Percentiles rank a stretch among this genome's conserved stretches.
Conservation (phyloP, 2,113 vertebrate genomes). For the Rhynchopsitta pachyrhyncha region DNA sequence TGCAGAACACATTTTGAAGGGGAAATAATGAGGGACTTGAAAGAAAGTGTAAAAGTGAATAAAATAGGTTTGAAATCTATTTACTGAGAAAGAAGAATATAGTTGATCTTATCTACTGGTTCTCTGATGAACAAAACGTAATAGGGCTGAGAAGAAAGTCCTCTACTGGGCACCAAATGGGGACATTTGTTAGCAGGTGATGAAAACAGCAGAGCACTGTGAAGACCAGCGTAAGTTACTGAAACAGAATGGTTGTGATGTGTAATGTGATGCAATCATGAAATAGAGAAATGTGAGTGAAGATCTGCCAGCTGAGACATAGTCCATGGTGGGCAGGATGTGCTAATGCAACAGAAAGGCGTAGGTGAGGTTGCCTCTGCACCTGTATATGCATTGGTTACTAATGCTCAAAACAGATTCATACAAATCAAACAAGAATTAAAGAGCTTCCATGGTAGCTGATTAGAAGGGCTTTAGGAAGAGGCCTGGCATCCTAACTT, state of each 20-base stretch:
- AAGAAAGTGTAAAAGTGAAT: background rate
- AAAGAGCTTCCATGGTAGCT: background rate
- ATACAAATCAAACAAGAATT: background rate
- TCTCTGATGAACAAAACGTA: background rate
- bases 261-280: background rate
- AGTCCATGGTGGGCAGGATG: rapidly evolving
- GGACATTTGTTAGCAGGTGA: background rate
- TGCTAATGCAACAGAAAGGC: background rate
- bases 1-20: background rate
- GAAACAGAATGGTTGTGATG: background rate
- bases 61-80: background rate
- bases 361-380: background rate
- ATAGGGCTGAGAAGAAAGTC: background rate
- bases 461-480: background rate
- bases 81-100: background rate
- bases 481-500: background rate
- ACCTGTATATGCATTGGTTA: rapidly evolving
- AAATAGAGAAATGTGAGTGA: background rate
- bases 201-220: background rate
- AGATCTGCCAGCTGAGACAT: background rate
- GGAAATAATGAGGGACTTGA: background rate
- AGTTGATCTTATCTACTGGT: background rate
- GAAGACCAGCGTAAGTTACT: background rate
- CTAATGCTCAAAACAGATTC: background rate
- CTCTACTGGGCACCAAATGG: background rate